Evolutionary conservation across 2,888 invertebrate genomes (phyloP).

Genomic region (Sinelater perroti): DNA sequence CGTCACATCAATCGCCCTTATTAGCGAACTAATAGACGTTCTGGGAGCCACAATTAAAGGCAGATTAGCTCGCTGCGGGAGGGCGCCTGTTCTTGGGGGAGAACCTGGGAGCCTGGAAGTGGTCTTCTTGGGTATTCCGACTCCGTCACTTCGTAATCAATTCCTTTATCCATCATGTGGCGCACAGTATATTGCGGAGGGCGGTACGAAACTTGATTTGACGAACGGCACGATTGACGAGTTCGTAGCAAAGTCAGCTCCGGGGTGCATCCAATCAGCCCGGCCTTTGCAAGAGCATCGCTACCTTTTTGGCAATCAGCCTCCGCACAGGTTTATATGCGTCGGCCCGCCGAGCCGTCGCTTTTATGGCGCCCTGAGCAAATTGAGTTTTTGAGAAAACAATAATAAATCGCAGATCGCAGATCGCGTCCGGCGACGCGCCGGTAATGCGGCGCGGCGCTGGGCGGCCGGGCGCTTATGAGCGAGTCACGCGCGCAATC

Average conservation of each 20-base stretch:
- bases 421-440: conserved; percentile 44
- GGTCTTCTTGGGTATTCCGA: conserved; percentile 25
- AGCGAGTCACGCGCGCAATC: conserved; percentile 57
- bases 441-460: conserved; percentile 34
- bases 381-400: conserved; percentile 47
- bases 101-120: conserved; percentile 3
- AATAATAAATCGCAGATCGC: conserved; percentile 44
- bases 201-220: conserved; percentile 43
- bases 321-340: conserved; percentile 28
- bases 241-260: conserved; percentile 47
- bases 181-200: conserved; percentile 29
- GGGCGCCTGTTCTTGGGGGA: too few relatives aligned
- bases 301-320: conserved; percentile 46
- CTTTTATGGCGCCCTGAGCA: conserved; percentile 43
- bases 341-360: conserved; percentile 24
- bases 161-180: conserved; percentile 29
- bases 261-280: conserved; percentile 49
- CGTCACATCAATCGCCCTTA: too few relatives aligned
- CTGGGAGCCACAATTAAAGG: too few relatives aligned
- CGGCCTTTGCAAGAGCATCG: conserved; percentile 41
- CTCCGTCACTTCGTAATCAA: conserved; percentile 27
- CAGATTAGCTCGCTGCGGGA: too few relatives aligned
- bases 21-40: too few relatives aligned
- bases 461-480: conserved; percentile 45
- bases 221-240: conserved; percentile 42